Evolutionary conservation across 2,113 vertebrate species (phyloP).

Genomic region (Recurvirostra avosetta): DNA sequence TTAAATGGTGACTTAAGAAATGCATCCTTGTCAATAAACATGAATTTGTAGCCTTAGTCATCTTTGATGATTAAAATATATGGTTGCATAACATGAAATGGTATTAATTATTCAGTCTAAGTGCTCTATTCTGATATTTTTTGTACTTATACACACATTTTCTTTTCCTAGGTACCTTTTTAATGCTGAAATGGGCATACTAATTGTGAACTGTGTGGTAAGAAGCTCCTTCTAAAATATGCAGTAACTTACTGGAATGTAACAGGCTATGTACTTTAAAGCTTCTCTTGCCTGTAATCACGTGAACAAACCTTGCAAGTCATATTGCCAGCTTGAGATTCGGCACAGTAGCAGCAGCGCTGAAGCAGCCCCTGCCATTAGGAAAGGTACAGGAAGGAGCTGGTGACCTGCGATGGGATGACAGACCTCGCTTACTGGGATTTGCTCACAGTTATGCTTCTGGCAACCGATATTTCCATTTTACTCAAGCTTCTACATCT

Average conservation of each 20-base stretch:
- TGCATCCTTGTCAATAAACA: slow-evolving; percentile 28
- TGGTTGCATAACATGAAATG: neutral
- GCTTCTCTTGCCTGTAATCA: neutral
- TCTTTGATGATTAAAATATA: slow-evolving; percentile 10
- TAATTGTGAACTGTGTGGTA: neutral
- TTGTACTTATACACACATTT: slow-evolving; percentile 20
- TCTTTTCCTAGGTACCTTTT: slow-evolving; percentile 54
- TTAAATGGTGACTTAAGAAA: slow-evolving; percentile 29
- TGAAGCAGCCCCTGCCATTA: neutral
- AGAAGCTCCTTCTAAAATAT: slow-evolving; percentile 21
- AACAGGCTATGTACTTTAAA: neutral
- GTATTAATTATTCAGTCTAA: slow-evolving; percentile 48
- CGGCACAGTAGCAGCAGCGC: neutral
- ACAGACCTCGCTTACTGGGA: neutral
- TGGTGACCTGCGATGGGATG: neutral
- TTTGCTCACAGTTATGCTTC: neutral
- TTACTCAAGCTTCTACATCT: neutral
- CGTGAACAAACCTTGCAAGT: neutral
- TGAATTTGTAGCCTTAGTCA: slow-evolving; percentile 15
- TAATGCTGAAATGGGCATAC: neutral
- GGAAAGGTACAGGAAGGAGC: neutral
- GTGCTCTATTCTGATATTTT: slow-evolving; percentile 26
- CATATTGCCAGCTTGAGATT: neutral
- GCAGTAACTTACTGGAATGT: neutral
- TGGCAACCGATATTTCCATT: slow-evolving; percentile 34